A percentile compares a stretch with the other conserved stretches of the same genome.
These are phyloP conservation scores for Cochlearius cochlearius DNA, from an alignment of 2,113 vertebrate genomes.

Conservation along the genomic window DNA sequence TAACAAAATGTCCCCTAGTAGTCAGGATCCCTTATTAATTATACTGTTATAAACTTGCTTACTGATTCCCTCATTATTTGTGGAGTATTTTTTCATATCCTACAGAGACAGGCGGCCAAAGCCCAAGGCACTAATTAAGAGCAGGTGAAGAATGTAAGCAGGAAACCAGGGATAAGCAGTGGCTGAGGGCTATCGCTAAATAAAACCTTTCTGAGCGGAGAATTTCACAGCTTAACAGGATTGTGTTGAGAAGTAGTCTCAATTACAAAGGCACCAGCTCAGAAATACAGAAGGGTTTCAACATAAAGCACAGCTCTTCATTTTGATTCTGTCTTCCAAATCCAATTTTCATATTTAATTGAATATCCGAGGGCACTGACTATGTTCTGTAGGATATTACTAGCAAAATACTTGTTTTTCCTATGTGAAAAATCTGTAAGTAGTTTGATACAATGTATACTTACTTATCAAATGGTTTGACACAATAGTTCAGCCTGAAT, in stretches of 20 bases:
- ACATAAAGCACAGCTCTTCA: neutral
- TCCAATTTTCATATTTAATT: neutral
- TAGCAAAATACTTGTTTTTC: neutral
- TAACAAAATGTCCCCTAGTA: neutral
- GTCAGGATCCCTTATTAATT: constrained; percentile 6
- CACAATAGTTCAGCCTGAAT: neutral
- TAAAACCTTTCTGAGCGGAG: neutral
- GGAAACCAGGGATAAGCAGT: constrained; percentile 17
- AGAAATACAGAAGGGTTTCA: neutral
- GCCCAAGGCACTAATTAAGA: neutral
- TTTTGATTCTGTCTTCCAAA: neutral
- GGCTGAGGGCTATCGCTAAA: neutral
- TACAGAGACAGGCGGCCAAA: neutral
- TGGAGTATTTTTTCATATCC: neutral
- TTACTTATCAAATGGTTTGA: neutral
- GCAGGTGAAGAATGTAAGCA: constrained; percentile 28
- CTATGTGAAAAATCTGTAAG: neutral
- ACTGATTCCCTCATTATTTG: constrained; percentile 20
- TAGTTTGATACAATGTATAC: neutral
- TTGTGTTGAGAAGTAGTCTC: neutral
- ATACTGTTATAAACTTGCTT: neutral
- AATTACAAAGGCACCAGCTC: neutral
- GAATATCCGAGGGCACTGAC: neutral
- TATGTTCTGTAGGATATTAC: neutral
- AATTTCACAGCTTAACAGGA: constrained; percentile 26